phyloP scores from a whole-genome alignment of 2,113 vertebrate species.

The Hydropotes inermis region DNA sequence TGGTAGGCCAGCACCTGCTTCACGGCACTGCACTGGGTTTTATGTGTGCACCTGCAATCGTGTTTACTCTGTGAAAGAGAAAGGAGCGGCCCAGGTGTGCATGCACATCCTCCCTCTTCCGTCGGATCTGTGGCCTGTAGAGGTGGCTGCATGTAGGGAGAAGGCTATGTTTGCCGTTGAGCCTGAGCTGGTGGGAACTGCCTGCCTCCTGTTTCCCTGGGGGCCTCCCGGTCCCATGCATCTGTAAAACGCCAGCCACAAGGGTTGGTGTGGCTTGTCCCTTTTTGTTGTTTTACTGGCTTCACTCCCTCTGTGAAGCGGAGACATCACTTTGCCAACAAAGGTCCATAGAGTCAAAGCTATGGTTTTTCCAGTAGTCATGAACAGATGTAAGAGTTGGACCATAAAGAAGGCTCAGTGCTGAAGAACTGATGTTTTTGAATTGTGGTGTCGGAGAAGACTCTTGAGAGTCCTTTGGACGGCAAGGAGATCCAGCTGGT shows the following conservation, averaged over 20 bases:
- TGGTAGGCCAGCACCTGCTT: not conserved
- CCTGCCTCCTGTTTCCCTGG: not conserved
- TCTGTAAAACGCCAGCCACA: not conserved
- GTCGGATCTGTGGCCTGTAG: not conserved
- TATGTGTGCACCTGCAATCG: not conserved
- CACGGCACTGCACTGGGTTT: not conserved
- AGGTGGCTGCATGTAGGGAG: not conserved
- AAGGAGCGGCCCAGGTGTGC: not conserved
- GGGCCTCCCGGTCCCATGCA: rapidly evolving
- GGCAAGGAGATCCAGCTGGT: not conserved
- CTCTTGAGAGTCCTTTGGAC: not conserved
- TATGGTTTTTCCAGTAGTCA: not conserved
- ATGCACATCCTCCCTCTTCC: not conserved
- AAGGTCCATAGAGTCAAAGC: not conserved
- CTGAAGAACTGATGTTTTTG: not conserved
- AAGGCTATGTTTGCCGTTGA: not conserved
- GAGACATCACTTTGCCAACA: not conserved
- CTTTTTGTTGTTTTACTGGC: not conserved
- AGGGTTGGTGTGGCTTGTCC: not conserved
- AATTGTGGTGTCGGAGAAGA: not conserved
- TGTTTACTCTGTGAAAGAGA: not conserved
- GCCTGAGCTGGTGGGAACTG: not conserved
- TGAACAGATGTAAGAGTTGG: not conserved
- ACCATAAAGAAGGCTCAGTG: not conserved
- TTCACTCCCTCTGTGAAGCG: not conserved